phyloP scores from a whole-genome alignment of 2,888 invertebrate genomes.

The Epirrita christyi region DNA sequence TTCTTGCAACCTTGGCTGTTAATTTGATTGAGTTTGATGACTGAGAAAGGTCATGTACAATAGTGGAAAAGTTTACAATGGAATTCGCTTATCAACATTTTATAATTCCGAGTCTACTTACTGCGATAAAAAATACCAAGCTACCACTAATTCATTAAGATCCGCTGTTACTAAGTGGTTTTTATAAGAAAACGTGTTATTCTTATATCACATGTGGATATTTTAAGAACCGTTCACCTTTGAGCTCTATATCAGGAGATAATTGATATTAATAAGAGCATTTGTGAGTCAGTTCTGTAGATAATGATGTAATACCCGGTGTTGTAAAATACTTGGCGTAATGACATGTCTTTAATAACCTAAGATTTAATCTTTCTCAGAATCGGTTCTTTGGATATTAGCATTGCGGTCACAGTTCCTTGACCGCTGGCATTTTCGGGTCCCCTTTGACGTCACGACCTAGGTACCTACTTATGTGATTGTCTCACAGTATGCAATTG shows the following conservation, averaged over 20 bases:
- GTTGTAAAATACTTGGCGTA: neutral
- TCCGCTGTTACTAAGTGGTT: neutral
- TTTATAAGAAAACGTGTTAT: neutral
- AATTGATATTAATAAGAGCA: neutral
- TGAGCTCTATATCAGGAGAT: neutral
- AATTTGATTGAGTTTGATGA: too few relatives aligned
- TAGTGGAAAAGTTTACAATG: neutral
- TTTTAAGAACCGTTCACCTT: neutral
- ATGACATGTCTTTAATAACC: neutral
- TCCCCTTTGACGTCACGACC: too few relatives aligned
- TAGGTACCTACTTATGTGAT: neutral
- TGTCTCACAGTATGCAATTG: neutral
- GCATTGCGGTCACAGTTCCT: neutral
- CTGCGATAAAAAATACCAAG: too few relatives aligned
- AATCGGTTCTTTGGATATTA: too few relatives aligned
- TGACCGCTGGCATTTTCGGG: neutral
- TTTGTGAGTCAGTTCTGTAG: neutral
- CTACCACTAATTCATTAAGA: too few relatives aligned
- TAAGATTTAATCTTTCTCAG: too few relatives aligned
- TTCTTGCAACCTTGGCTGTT: too few relatives aligned
- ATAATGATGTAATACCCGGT: neutral
- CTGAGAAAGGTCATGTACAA: neutral
- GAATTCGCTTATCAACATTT: neutral
- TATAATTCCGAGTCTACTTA: too few relatives aligned
- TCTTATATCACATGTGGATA: neutral